Evolutionary conservation across 2,888 invertebrate species (phyloP), one percentile per base, ranked within the genome.

Genomic region (Dione vanillae): DNA sequence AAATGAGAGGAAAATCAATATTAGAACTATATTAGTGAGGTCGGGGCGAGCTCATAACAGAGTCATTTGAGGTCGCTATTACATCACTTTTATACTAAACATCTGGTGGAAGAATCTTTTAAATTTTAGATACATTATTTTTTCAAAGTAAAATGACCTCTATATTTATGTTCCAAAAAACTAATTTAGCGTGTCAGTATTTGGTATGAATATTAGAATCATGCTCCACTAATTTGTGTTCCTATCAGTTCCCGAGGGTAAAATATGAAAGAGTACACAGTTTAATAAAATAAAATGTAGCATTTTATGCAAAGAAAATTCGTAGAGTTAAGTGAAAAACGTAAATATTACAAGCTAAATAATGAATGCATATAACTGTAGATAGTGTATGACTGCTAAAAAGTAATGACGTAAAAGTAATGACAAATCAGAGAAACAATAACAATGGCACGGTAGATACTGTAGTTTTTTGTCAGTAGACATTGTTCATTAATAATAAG

Each of bases 161-260:
- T 67, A 20, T n/a, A 1, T 0, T n/a, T 0, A 16, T 40, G 3
- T 0, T 0, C 2, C 20, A 8, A 56, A 59, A 19, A 47, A 20
- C 20, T 1, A n/a, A 16, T 35, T 37, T 58, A 5, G 37, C 20
- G 10, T 67, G 19, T 20, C 40, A 12, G 11, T 40, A 67, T 40
- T 20, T 7, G 45, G 9, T 41, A 41, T 49, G 40, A 67, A 67
- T 49, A 49, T 56, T 20, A 41, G 41, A 45, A 45, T 27, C 35
- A 49, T 67, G 58, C n/a, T 14, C 20, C 56, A 66, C n/a, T 67
- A 59, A 59, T 67, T 67, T 59, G 58, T 20, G 20, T 49, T 67
- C 58, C 59, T 67, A 67, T 67, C 67, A 59, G 49, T 49, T 20
- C 49, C 49, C 49, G 58, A 67, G 67, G 49, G 67, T 67, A 49